Percentiles rank a stretch among this genome's conserved stretches.
Conservation (phyloP, 2,113 vertebrate genomes). For the Etheostoma spectabile region DNA sequence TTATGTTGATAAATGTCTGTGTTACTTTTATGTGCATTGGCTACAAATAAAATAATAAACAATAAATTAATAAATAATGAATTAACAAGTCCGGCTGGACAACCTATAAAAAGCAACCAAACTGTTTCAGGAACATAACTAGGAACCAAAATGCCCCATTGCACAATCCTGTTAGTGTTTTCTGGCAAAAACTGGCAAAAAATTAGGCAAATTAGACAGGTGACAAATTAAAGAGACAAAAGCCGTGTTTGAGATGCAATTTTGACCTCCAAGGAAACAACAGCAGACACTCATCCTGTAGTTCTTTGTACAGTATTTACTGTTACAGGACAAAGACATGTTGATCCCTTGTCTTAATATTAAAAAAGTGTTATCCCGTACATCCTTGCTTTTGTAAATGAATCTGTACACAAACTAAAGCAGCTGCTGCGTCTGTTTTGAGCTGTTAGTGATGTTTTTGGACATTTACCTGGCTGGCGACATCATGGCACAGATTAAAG, state of each 20-base stretch:
- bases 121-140: not conserved
- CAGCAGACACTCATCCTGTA: not conserved
- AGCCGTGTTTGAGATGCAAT: no score
- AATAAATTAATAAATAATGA: not conserved
- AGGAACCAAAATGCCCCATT: not conserved
- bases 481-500: not conserved
- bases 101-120: not conserved
- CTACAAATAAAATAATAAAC: not conserved
- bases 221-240: not conserved
- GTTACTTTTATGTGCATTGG: not conserved
- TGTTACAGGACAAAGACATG: not conserved
- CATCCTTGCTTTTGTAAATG: not conserved
- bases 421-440: not conserved
- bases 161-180: no score
- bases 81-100: not conserved
- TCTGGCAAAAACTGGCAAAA: no score
- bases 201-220: no score
- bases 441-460: not conserved
- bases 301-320: not conserved
- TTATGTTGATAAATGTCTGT: not conserved
- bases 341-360: not conserved
- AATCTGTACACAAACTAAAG: not conserved
- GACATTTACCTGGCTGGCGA: no score
- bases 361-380: not conserved
- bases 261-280: not conserved